These are phyloP conservation scores for Reinhardtius hippoglossoides DNA, from an alignment of 2,113 vertebrate species.

Conservation along the genomic window DNA sequence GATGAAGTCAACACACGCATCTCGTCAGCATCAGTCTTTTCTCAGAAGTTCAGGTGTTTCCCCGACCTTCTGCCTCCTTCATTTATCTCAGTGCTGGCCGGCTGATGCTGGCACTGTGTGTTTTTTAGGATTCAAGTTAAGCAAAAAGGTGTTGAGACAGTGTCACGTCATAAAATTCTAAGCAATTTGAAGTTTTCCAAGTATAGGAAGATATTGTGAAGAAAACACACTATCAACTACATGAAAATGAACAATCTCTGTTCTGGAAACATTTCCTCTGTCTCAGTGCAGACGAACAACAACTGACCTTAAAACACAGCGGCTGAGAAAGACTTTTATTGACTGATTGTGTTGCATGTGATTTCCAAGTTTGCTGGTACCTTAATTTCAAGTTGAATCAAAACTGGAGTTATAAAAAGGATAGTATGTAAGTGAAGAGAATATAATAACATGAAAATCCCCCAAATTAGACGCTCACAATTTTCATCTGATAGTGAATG, in stretches of 20 bases:
- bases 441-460: too few species aligned
- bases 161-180: too few species aligned
- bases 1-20: not conserved
- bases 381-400: too few species aligned
- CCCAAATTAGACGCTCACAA: too few species aligned
- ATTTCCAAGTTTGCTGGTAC: conserved; percentile 4
- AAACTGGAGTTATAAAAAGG: too few species aligned
- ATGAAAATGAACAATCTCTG: not conserved
- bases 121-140: not conserved
- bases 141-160: too few species aligned
- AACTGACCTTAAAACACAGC: conserved; percentile 11
- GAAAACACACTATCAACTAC: not conserved
- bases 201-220: too few species aligned
- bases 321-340: conserved; percentile 1
- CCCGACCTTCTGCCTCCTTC: conserved; percentile 6
- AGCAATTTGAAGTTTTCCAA: too few species aligned
- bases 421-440: too few species aligned
- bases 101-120: not conserved
- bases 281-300: not conserved
- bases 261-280: not conserved
- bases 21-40: not conserved
- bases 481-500: too few species aligned
- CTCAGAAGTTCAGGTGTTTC: not conserved
- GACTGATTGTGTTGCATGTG: conserved; percentile 13
- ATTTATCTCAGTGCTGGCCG: not conserved